Conservation (phyloP, 2,113 vertebrate genomes). For the Sula dactylatra region DNA sequence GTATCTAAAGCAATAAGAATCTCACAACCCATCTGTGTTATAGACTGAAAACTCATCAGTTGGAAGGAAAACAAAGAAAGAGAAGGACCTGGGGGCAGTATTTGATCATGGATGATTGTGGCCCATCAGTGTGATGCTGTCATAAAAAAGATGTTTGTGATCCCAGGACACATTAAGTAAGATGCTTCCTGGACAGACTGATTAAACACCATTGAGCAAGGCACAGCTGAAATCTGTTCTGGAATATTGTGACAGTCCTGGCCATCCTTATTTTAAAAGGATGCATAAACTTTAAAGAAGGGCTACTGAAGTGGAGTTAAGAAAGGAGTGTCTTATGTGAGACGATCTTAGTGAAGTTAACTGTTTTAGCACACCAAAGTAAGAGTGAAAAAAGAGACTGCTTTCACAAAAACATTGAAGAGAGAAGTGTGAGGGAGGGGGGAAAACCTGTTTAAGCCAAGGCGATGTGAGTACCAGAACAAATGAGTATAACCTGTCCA, state of each 20-base stretch:
- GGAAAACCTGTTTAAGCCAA: neutral
- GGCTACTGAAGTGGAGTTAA: neutral
- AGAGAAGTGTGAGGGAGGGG: neutral
- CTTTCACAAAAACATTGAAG: neutral
- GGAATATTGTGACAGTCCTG: neutral
- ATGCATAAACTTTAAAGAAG: neutral
- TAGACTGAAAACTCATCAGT: constrained; percentile 22
- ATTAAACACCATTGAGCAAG: neutral
- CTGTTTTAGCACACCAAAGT: neutral
- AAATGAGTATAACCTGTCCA: neutral
- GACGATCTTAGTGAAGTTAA: neutral
- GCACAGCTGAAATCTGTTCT: neutral
- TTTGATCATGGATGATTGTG: constrained; percentile 16
- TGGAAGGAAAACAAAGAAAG: constrained; percentile 31
- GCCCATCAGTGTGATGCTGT: neutral
- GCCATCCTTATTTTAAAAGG: neutral
- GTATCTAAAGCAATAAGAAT: constrained; percentile 23
- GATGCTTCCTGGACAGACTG: neutral
- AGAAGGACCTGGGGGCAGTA: constrained; percentile 23
- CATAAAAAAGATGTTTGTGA: neutral
- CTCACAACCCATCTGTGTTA: constrained; percentile 10
- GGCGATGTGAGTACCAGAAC: neutral
- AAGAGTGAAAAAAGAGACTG: neutral
- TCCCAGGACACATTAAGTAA: neutral
- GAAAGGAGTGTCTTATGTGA: neutral